Base-by-base conservation (phyloP, 2,113 vertebrate species). In the Pelodiscus sinensis region DNA sequence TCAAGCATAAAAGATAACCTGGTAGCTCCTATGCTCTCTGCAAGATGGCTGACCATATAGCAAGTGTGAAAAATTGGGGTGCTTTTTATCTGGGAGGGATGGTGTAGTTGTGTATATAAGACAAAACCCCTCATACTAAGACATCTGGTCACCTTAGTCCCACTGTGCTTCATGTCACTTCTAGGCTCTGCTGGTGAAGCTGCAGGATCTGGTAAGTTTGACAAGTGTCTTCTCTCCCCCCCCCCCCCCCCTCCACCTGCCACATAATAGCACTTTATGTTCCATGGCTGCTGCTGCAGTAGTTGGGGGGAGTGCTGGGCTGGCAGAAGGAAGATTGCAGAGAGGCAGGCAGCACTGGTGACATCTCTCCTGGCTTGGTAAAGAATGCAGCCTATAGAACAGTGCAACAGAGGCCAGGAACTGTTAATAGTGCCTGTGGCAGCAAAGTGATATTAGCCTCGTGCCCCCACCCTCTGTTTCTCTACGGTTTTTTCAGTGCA, bases 291-390 rank as follows among this genome's bases (percentile, higher is more conserved):
- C 13, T 81, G 12, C 58, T 80, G 44, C 35, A 31, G 2, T 3
- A 57, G 24, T 0, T 0, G 0, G 13, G n/a, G 31, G 50, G 35
- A 94, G 4, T 0, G 3, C 3, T 1, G 52, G 83, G 13, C 13
- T 88, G 86, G 9, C 52, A 79, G 68, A 78, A 80, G 58, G 21
- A 79, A 22, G 27, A 81, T 2, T 6, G 68, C 0, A 14, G 50
- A 65, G 56, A 80, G 65, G 55, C 13, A 89, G 78, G 24, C 9
- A n/a, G 19, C 18, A 16, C 16, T 51, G 56, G 15, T n/a, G 27
- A 3, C 50, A 51, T 60, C 1, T 84, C 54, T 79, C 27, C 14
- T 84, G 4, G 52, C 35, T 3, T 73, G 19, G n/a, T 79, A 29
- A 6, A 58, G 86, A 79, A 60, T 25, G 29, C 78, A 25, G 4